A percentile compares a stretch with the other conserved stretches of the same genome.
These are phyloP conservation scores for Catamblyrhynchus diadema DNA, from an alignment of 2,797 vertebrate genomes.

Conservation along the genomic window DNA sequence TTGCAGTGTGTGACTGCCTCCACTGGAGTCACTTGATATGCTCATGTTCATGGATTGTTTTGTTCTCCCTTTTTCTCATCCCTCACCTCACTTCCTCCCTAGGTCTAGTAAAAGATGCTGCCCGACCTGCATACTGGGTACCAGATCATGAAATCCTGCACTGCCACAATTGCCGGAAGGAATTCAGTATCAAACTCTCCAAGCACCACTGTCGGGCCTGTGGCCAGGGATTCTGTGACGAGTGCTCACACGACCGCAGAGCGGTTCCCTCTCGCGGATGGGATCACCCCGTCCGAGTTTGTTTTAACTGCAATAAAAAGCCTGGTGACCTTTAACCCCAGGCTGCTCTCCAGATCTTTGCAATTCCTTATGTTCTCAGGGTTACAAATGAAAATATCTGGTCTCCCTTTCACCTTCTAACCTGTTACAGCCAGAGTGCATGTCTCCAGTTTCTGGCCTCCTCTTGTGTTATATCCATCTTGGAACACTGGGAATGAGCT, in stretches of 20 bases:
- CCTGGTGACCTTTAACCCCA: conserved; percentile 90
- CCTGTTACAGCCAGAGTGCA: conserved; percentile 67
- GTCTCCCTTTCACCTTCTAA: conserved; percentile 62
- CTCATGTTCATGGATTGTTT: neutral
- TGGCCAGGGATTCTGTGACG: conserved; percentile 94
- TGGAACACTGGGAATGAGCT: conserved; percentile 35
- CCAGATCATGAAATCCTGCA: conserved; percentile 94
- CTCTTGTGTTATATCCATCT: conserved; percentile 16
- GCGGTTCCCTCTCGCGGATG: conserved; percentile 94
- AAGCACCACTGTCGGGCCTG: conserved; percentile 98
- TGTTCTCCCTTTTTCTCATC: conserved; percentile 1
- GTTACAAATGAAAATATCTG: conserved; percentile 73
- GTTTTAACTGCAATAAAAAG: conserved; percentile 92
- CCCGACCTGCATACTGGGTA: conserved; percentile 95
- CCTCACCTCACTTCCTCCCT: neutral
- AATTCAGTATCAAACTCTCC: conserved; percentile 91
- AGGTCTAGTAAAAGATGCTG: conserved; percentile 96
- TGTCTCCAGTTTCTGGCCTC: conserved; percentile 55
- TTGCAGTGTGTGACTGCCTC: neutral
- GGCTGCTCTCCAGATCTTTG: conserved; percentile 67
- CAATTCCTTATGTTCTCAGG: conserved; percentile 82
- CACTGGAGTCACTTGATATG: neutral
- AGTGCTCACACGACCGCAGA: conserved; percentile 90
- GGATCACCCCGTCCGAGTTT: conserved; percentile 97
- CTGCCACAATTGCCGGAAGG: conserved; percentile 89